Base-by-base conservation (phyloP, 1,140 invertebrate species). In the Aricia agestis region DNA sequence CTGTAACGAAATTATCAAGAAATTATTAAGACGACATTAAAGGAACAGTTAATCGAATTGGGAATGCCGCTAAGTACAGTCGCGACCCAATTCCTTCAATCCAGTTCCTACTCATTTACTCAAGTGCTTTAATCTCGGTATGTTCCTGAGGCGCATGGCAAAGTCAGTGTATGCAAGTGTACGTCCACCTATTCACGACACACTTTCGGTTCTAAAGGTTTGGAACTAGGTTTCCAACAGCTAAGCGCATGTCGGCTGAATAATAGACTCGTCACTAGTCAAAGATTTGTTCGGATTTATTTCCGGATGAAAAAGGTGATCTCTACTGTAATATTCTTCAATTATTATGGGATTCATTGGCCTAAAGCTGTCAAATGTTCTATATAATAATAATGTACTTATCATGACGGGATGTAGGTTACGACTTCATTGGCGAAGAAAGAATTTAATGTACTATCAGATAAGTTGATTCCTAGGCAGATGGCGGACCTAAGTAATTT, bases 1-100 rank as follows among this genome's bases (percentile, higher is more conserved):
- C 19, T 59, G 5, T 59, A 59, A 18, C 57, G 9, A n/a, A 59
- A 59, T 59, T 59, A 59, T 17, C 58, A 59, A 59, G 18, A 59
- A 59, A 17, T 59, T 59, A 19, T 19, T 19, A 59, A 17, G 58
- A 18, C 58, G 58, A 59, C 58, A 59, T 59, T 59, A 19, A 59
- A 58, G 52, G 1, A 58, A 59, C 7, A 10, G 58, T 59, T 5
- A 59, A 59, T 18, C 58, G 58, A 18, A 59, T 59, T 59, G 6
- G 13, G 19, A 59, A 59, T 18, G 59, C 59, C n/a, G 32, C 45
- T 69, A 69, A 69, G 68, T 19, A 25, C 68, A 61, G 61, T 61
- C 58, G 68, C 68, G 59, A 69, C 68, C 68, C 59, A 63, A 69
- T 69, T 69, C 18, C 59, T 57, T 57, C 68, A 65, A 69, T 69